A percentile compares a stretch with the other conserved stretches of the same genome.
Evolutionary conservation across 2,797 vertebrate species (phyloP).

Genomic region (Falco columbarius): DNA sequence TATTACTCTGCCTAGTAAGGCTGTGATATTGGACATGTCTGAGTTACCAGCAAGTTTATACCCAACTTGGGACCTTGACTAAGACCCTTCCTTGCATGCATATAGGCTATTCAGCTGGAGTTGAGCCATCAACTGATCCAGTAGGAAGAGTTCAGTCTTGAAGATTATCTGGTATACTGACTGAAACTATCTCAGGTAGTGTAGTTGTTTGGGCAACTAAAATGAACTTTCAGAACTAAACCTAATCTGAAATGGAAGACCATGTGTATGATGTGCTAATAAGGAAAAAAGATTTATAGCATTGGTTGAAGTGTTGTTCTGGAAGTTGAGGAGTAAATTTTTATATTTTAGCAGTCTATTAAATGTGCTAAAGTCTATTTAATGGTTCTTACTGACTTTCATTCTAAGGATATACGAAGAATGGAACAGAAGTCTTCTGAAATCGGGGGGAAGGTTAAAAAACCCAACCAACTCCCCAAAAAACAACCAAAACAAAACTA

Average conservation of each 20-base stretch:
- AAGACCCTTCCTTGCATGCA: background rate
- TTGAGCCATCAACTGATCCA: background rate
- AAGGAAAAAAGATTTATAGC: background rate
- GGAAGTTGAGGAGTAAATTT: background rate
- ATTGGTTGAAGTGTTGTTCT: background rate
- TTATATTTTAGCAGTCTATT: background rate
- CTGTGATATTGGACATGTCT: background rate
- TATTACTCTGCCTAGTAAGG: background rate
- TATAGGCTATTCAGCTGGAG: background rate
- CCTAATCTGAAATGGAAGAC: background rate
- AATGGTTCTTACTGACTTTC: background rate
- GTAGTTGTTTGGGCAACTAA: background rate
- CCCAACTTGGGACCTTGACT: background rate
- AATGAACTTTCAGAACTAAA: background rate
- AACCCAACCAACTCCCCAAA: background rate
- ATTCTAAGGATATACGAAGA: background rate
- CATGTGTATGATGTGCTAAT: background rate
- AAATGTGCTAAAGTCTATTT: background rate
- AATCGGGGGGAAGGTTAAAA: background rate
- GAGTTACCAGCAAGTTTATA: background rate
- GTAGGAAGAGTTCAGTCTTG: background rate
- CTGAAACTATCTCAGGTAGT: background rate
- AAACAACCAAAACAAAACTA: background rate
- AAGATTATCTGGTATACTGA: background rate
- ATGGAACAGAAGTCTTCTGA: background rate